Evolutionary conservation across 1,140 invertebrate species (phyloP).

Genomic region (Andrena cerasifolii): DNA sequence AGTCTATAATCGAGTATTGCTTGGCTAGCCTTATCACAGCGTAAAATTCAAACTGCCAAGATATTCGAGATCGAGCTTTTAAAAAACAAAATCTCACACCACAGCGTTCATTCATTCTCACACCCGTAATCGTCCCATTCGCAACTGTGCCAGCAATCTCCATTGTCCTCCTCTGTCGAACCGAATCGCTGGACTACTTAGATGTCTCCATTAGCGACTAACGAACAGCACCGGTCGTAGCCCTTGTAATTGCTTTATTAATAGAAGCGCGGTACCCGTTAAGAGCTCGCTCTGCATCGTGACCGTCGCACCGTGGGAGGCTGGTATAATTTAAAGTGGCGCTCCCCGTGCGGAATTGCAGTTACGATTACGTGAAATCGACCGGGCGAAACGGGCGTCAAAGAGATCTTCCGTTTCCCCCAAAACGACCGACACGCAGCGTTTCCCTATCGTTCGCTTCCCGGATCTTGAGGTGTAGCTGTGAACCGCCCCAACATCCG

Average conservation of each 20-base stretch:
- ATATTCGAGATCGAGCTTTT: too few relatives aligned
- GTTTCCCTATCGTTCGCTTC: slow-evolving; percentile 56
- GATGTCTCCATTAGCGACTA: slow-evolving; percentile 37
- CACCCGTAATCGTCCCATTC: too few relatives aligned
- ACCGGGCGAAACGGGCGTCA: neutral
- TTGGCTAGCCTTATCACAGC: too few relatives aligned
- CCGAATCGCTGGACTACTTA: too few relatives aligned
- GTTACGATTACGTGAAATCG: neutral
- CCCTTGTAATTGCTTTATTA: slow-evolving; percentile 70
- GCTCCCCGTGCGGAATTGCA: slow-evolving; percentile 37
- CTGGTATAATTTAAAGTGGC: slow-evolving; percentile 62
- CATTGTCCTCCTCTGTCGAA: too few relatives aligned
- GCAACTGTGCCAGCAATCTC: neutral
- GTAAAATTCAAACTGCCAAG: too few relatives aligned
- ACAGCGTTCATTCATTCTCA: too few relatives aligned
- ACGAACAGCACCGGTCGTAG: slow-evolving; percentile 54
- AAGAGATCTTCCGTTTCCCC: slow-evolving; percentile 23
- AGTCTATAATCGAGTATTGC: too few relatives aligned
- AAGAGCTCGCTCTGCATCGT: slow-evolving; percentile 51
- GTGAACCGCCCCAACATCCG: slow-evolving; percentile 33
- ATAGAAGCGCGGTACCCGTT: slow-evolving; percentile 49
- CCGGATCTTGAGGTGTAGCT: slow-evolving; percentile 56
- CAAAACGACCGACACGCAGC: neutral
- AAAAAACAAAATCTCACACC: too few relatives aligned
- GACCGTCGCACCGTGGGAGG: slow-evolving; percentile 53